Conservation (phyloP, 2,797 vertebrate species). For the Mus spretus region DNA sequence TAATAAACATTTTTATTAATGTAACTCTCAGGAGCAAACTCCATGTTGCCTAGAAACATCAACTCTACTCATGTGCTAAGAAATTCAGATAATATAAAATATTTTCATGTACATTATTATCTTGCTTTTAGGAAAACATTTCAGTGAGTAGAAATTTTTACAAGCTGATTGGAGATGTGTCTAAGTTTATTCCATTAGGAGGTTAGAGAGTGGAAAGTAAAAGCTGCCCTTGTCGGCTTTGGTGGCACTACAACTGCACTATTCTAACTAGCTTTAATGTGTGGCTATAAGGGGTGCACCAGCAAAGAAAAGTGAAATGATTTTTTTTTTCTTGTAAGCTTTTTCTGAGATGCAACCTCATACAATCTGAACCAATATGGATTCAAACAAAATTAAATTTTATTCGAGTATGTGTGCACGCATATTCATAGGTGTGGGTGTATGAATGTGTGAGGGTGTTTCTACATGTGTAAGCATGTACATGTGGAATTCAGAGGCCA, state of each 20-base stretch:
- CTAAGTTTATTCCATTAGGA: not conserved
- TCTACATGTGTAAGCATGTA: not conserved
- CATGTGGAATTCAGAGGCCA: too few species aligned
- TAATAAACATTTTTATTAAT: constrained; percentile 22
- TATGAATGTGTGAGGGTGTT: not conserved
- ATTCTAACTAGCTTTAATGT: not conserved
- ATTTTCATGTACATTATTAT: not conserved
- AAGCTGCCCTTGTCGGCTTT: not conserved
- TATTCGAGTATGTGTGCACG: not conserved
- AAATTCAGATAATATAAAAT: not conserved
- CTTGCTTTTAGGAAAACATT: not conserved
- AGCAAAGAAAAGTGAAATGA: not conserved
- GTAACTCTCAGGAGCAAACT: not conserved
- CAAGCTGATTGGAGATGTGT: not conserved
- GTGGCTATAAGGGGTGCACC: not conserved
- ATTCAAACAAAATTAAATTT: constrained; percentile 38
- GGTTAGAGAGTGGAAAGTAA: not conserved
- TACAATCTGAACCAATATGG: not conserved
- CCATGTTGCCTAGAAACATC: not conserved
- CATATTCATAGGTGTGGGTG: not conserved
- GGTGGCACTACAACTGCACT: too few species aligned
- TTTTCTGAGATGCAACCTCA: not conserved
- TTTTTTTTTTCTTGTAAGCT: constrained; percentile 4
- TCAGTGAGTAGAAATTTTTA: not conserved
- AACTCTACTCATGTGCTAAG: not conserved